phyloP scores from a whole-genome alignment of 2,797 vertebrate genomes.

The Poecilia picta region DNA sequence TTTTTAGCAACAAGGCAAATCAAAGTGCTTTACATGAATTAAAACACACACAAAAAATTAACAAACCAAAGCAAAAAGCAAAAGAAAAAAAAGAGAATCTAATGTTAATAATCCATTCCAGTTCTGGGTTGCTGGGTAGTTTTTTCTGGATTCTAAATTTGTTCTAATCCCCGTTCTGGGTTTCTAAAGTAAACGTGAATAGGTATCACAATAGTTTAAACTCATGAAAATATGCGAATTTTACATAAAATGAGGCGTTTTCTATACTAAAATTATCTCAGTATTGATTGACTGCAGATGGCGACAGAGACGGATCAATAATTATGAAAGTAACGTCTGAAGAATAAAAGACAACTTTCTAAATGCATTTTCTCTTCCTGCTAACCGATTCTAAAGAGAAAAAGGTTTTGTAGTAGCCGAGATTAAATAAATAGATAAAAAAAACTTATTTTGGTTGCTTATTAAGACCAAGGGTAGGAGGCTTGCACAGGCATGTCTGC shows the following conservation, averaged over 20 bases:
- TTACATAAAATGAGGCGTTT: background rate
- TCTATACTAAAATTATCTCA: background rate
- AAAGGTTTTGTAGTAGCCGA: background rate
- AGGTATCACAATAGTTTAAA: background rate
- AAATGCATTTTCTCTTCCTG: too few relatives aligned
- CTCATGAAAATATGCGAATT: background rate
- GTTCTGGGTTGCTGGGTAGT: too few relatives aligned
- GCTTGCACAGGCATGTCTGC: conserved; percentile 13
- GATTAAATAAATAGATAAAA: background rate
- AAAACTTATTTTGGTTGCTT: background rate
- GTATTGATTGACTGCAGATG: background rate
- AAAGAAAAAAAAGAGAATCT: too few relatives aligned
- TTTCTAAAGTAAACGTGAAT: too few relatives aligned
- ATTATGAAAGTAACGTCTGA: background rate
- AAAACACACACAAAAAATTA: too few relatives aligned
- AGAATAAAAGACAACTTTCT: background rate
- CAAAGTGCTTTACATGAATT: too few relatives aligned
- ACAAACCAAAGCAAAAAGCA: too few relatives aligned
- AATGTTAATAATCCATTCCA: too few relatives aligned
- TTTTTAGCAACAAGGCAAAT: too few relatives aligned
- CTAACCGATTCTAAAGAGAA: background rate
- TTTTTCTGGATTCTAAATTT: too few relatives aligned
- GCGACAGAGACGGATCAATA: background rate
- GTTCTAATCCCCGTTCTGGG: too few relatives aligned
- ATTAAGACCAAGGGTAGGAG: background rate